Conservation (phyloP, 2,888 invertebrate genomes). For the Euzophera pinguis region DNA sequence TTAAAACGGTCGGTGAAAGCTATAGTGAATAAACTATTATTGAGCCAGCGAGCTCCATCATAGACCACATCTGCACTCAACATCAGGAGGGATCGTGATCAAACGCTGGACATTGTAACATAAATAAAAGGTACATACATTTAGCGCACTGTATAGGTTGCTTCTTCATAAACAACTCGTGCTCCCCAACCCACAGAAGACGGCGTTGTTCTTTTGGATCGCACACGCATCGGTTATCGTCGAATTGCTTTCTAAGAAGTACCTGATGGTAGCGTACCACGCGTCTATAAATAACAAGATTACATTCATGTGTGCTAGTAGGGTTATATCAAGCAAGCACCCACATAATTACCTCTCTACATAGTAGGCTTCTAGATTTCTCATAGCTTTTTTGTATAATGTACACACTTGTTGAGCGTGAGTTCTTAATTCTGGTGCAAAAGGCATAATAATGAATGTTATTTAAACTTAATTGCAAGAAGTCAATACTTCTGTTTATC, state of each 20-base stretch:
- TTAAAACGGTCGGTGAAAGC: no score
- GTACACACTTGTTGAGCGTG: slow-evolving; percentile 87
- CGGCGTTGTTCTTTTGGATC: slow-evolving; percentile 85
- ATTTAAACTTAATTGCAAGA: no score
- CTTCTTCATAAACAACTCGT: slow-evolving; percentile 83
- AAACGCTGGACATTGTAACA: no score
- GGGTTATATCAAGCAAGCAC: no score
- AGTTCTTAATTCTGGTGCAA: slow-evolving; percentile 56
- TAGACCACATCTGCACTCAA: no score
- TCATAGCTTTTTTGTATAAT: slow-evolving; percentile 86
- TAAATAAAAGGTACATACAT: no score
- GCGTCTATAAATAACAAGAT: slow-evolving; percentile 68
- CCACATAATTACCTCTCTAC: slow-evolving; percentile 68
- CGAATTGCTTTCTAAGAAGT: slow-evolving; percentile 89
- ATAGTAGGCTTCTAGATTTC: slow-evolving; percentile 82
- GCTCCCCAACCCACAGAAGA: slow-evolving; percentile 87
- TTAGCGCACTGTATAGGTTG: slow-evolving; percentile 85
- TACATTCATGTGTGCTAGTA: no score
- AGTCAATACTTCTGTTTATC: no score
- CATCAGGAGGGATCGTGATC: no score
- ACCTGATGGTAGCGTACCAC: slow-evolving; percentile 88
- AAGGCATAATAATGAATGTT: slow-evolving; percentile 33
- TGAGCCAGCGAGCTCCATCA: no score
- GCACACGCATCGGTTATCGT: slow-evolving; percentile 82
- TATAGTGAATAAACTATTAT: no score